Evolutionary conservation across 2,113 vertebrate genomes (phyloP), one percentile per base, ranked within the genome.

Genomic region (Myiagra hebetior): DNA sequence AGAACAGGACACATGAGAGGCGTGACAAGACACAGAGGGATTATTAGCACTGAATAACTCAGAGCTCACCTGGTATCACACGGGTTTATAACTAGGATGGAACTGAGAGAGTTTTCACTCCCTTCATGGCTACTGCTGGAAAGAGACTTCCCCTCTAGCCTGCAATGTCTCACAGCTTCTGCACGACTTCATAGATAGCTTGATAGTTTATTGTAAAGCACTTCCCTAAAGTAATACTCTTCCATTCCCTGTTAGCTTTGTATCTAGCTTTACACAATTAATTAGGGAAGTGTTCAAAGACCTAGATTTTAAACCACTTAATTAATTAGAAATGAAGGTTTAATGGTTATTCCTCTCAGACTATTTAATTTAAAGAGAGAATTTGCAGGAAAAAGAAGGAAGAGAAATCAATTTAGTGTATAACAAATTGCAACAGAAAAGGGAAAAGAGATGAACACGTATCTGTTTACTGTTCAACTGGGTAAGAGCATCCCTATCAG

Each of bases 311-410:
- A 95, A 97, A 97, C 90, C 87, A 97, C 95, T 98, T 98, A 97
- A 97, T 96, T 98, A 98, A 98, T 98, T 97, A 98, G 97, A 92
- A 98, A 98, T 97, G 96, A 97, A 95, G 87, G 15, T 88, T 97
- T 98, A 98, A 98, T 97, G 80, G 96, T 91, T 95, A 96, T 95
- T 97, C 90, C 93, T 98, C 52, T 56, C 96, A 97, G 97, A 97
- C 91, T 97, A 91, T 97, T 98, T 98, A 97, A 98, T 97, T 97
- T 96, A 96, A 96, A 88, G 89, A 87, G 85, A 94, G 94, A 98
- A 97, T 97, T 96, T 95, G 87, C 91, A 97, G 97, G 95, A 93
- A 95, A 96, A 96, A 86, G 87, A 94, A 98, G 95, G 93, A 96
- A 97, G 94, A 94, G 82, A 95, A 97, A 98, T 96, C 91, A 49